phyloP scores from a whole-genome alignment of 2,797 vertebrate genomes.

The Harpagifer antarcticus region DNA sequence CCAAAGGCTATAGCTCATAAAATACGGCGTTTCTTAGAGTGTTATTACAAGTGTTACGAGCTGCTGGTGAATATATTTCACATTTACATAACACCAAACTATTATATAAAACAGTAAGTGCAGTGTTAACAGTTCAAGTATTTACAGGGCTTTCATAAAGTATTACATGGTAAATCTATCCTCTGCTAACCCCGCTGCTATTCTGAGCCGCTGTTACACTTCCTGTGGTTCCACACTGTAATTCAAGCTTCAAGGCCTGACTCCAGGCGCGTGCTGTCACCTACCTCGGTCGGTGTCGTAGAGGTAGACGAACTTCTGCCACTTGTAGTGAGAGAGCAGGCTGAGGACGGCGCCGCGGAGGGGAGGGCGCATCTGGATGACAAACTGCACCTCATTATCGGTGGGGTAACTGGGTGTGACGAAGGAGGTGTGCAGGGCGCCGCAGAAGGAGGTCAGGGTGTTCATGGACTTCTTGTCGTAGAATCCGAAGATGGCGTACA shows the following conservation, averaged over 20 bases:
- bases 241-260: conserved; percentile 31
- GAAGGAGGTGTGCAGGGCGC: conserved; percentile 97
- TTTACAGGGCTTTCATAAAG: conserved; percentile 46
- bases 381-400: conserved; percentile 98
- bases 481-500: conserved; percentile 99
- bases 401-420: conserved; percentile 98
- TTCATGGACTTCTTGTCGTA: conserved; percentile 99
- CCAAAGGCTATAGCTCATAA: conserved; percentile 66
- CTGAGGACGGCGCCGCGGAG: conserved; percentile 96
- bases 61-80: conserved; percentile 53
- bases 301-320: conserved; percentile 99
- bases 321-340: conserved; percentile 95
- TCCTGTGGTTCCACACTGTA: conserved; percentile 35
- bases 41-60: conserved; percentile 68
- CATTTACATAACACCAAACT: conserved; percentile 59
- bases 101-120: conserved; percentile 48
- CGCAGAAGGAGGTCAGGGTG: conserved; percentile 98
- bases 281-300: conserved; percentile 99
- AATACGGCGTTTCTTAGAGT: conserved; percentile 45
- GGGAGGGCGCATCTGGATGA: conserved; percentile 98
- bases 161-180: conserved; percentile 52
- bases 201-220: conserved; percentile 36
- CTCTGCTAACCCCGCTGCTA: conserved; percentile 43
- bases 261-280: conserved; percentile 51
- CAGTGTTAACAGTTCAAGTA: conserved; percentile 56